phyloP scores from a whole-genome alignment of 2,888 invertebrate species.

The Eupithecia vulgata region DNA sequence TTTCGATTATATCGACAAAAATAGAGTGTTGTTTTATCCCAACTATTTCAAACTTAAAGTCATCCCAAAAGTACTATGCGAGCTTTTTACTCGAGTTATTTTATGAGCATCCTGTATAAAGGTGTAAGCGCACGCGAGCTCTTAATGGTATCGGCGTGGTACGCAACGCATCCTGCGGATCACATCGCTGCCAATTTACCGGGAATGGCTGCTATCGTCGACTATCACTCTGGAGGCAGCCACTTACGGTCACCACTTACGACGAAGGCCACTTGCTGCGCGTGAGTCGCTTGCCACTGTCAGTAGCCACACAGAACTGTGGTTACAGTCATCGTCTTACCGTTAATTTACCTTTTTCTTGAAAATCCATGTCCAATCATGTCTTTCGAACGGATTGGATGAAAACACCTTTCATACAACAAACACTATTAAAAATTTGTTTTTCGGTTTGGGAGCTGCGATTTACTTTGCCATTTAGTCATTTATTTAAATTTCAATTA shows the following conservation, averaged over 20 bases:
- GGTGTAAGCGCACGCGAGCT: conserved; percentile 60
- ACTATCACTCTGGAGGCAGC: not conserved
- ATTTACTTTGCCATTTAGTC: not conserved
- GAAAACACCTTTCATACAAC: not conserved
- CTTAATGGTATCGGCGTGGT: conserved; percentile 61
- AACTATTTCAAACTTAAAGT: not conserved
- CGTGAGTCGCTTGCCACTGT: not conserved
- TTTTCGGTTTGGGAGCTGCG: not conserved
- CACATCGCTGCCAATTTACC: conserved; percentile 41
- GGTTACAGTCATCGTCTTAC: not conserved
- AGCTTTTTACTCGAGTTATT: not conserved
- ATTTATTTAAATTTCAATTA: not conserved
- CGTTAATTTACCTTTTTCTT: not conserved
- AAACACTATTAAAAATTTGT: not conserved
- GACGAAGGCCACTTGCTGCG: not conserved
- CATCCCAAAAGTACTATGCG: not conserved
- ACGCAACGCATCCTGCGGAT: conserved; percentile 61
- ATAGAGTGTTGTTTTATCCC: not conserved
- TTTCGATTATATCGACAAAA: not conserved
- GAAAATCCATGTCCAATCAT: not conserved
- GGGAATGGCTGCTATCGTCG: conserved; percentile 18
- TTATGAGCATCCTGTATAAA: conserved; percentile 48
- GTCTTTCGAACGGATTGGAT: not conserved
- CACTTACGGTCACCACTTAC: conserved; percentile 11
- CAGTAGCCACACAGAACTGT: not conserved